These are phyloP conservation scores for Callyntrura guangdongensis DNA, from an alignment of 2,888 invertebrate species.

Conservation along the genomic window DNA sequence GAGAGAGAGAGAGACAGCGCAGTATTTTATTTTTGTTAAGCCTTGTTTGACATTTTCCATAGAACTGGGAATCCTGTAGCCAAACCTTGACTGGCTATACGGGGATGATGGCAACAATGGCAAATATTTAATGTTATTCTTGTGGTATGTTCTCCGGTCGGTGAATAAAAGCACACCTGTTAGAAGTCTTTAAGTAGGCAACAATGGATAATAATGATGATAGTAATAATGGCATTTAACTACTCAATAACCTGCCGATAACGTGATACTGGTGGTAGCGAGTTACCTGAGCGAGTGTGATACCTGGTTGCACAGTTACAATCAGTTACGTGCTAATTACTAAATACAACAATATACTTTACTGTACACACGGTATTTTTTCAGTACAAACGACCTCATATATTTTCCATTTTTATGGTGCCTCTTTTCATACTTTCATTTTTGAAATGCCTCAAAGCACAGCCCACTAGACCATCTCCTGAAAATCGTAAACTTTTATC, in stretches of 20 bases:
- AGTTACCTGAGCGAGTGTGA: not conserved
- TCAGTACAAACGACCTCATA: not conserved
- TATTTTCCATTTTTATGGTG: slow-evolving; percentile 30
- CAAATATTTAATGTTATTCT: not conserved
- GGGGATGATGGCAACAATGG: not conserved
- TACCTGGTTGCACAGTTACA: not conserved
- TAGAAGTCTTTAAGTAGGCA: too few relatives aligned
- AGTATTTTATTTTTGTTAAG: not conserved
- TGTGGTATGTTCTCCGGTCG: not conserved
- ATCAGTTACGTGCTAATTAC: slow-evolving; percentile 36
- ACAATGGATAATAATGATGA: too few relatives aligned
- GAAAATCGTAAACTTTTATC: slow-evolving; percentile 35
- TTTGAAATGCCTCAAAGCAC: not conserved
- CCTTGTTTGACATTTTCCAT: slow-evolving; percentile 31
- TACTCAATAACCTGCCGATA: too few relatives aligned
- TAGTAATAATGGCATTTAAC: too few relatives aligned
- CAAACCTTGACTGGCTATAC: not conserved
- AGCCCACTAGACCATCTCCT: not conserved
- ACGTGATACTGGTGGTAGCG: not conserved
- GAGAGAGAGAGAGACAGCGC: not conserved
- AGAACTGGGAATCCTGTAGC: not conserved
- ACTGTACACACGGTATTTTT: not conserved
- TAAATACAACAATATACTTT: not conserved
- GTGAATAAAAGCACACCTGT: too few relatives aligned
- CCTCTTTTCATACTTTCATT: not conserved